Percentiles rank a stretch among this genome's conserved stretches.
Evolutionary conservation across 2,113 vertebrate species (phyloP).

Genomic region (Podarcis muralis): DNA sequence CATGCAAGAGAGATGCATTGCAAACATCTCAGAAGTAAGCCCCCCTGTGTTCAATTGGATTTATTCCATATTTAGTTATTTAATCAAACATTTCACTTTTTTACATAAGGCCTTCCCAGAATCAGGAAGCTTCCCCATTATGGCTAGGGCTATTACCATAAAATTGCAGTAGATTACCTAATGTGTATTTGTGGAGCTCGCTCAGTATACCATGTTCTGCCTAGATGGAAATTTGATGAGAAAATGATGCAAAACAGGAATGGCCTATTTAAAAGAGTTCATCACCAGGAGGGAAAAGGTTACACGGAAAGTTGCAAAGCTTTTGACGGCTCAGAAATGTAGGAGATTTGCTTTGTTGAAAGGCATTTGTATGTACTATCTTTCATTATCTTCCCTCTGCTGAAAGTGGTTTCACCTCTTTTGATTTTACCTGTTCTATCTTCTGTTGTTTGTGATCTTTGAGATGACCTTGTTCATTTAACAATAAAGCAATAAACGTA

Average conservation of each 20-base stretch:
- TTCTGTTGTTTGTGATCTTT: not conserved
- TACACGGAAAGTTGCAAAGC: not conserved
- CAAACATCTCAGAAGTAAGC: too few relatives aligned
- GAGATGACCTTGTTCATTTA: not conserved
- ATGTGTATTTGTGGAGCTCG: not conserved
- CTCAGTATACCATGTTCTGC: not conserved
- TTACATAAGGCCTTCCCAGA: not conserved
- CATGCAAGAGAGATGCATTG: not conserved
- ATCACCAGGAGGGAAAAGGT: not conserved
- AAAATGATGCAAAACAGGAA: not conserved
- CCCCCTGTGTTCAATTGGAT: too few relatives aligned
- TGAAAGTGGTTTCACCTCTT: not conserved
- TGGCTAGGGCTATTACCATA: not conserved
- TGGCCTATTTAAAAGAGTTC: not conserved
- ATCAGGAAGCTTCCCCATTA: not conserved
- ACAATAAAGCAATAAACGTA: constrained; percentile 3
- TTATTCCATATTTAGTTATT: not conserved
- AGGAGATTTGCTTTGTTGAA: not conserved
- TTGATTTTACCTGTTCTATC: not conserved
- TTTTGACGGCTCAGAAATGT: not conserved
- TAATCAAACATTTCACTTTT: not conserved
- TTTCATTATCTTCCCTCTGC: not conserved
- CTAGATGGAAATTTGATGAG: not conserved
- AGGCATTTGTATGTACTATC: not conserved
- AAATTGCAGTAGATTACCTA: not conserved